Base-by-base conservation (phyloP, 1,140 invertebrate genomes). In the Rhizoglyphus robini region DNA sequence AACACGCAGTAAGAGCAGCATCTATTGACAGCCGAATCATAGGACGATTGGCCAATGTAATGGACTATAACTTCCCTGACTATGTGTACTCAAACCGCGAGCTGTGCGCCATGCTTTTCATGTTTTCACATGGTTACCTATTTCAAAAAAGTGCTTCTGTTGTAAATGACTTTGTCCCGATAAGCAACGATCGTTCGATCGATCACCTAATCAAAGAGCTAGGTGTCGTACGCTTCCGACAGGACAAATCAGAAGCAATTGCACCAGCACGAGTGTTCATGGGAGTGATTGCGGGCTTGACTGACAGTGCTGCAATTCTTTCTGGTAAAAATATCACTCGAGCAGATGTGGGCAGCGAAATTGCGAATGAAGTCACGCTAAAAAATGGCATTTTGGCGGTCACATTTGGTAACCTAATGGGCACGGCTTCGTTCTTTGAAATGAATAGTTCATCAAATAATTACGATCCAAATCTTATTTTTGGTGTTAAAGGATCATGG, bases 191-290 rank as follows among this genome's bases (percentile, higher is more conserved):
- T 18, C 11, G 30, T 3, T n/a, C n/a, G 3, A 32, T n/a, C 8
- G 15, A n/a, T n/a, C 23, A 48, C 27, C 63, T 63, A 3, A 48
- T 64, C 11, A 31, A 65, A 8, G 67, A 68, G 32, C 29, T 65
- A 23, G 67, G 67, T 13, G 66, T 68, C 4, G 67, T 61, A 11
- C 68, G 58, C 25, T 68, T 68, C 29, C 58, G 67, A 27, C 23
- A 20, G 27, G 34, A 68, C 48, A 30, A 15, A 20, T 25, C 32
- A 18, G 38, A 68, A 36, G 67, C 67, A 15, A 68, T 68, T 29
- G 66, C 67, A 32, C 29, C 49, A 48, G 48, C 48, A 18, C 20
- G 46, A 32, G 38, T 68, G 5, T 49, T 68, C 25, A 31, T 64
- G 3, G 67, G 67, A 18, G 32, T 68, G 11, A 46, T 68, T 3